Evolutionary conservation across 1,140 invertebrate species (phyloP).

Genomic region (Dinothrombium tinctorium): DNA sequence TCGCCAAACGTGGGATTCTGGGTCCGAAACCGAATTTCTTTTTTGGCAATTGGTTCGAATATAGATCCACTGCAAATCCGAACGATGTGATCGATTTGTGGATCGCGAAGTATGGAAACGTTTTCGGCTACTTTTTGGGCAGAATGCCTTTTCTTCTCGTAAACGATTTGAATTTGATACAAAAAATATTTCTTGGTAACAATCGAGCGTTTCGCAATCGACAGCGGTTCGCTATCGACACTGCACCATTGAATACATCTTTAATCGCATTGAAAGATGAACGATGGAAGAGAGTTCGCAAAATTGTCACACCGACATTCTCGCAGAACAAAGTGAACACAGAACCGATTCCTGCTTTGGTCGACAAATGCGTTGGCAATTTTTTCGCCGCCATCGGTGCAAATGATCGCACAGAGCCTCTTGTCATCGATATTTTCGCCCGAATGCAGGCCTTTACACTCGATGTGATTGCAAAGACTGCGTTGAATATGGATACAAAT

Average conservation of each 20-base stretch:
- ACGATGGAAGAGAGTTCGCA: background rate
- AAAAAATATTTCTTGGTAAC: slow-evolving; percentile 17
- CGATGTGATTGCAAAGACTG: slow-evolving; percentile 13
- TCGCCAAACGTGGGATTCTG: slow-evolving; percentile 16
- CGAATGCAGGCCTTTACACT: background rate
- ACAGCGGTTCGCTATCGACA: background rate
- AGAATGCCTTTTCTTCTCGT: slow-evolving; percentile 19
- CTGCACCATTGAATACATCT: background rate
- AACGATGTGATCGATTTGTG: slow-evolving; percentile 14
- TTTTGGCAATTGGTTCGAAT: slow-evolving; percentile 16
- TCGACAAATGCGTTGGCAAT: background rate
- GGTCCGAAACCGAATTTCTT: slow-evolving; percentile 19
- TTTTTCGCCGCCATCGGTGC: slow-evolving; percentile 1
- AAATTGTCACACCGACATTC: background rate
- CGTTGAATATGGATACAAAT: slow-evolving; percentile 17
- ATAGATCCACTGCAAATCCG: background rate
- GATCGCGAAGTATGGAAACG: slow-evolving; percentile 19
- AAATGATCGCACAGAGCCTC: slow-evolving; percentile 9
- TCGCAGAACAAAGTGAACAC: background rate
- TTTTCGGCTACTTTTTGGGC: slow-evolving; percentile 21
- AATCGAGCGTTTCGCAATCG: slow-evolving; percentile 15
- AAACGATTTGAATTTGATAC: slow-evolving; percentile 19
- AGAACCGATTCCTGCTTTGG: background rate
- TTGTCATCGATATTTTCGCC: background rate
- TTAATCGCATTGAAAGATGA: background rate